Conservation (phyloP, 2,888 invertebrate species). For the Callyntrura guangdongensis region DNA sequence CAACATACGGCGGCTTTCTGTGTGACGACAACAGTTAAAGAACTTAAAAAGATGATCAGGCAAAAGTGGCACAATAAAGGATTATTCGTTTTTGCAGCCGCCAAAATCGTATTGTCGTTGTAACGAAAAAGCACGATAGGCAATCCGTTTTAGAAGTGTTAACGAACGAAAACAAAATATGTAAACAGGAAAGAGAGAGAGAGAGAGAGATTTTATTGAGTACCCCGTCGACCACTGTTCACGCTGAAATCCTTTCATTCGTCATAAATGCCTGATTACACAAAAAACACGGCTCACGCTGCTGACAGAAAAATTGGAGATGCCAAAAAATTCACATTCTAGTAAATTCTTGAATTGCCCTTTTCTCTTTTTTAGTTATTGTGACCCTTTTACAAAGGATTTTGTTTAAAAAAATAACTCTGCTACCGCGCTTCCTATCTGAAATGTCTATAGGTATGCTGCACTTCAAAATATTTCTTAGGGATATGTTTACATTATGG, state of each 20-base stretch:
- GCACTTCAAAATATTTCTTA: neutral
- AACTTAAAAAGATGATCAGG: conserved; percentile 37
- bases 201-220: conserved; percentile 59
- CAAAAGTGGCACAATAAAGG: conserved; percentile 38
- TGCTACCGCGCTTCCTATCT: conserved; percentile 38
- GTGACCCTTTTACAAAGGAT: conserved; percentile 39
- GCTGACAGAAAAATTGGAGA: conserved; percentile 26
- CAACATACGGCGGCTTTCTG: conserved; percentile 62
- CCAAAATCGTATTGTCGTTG: neutral
- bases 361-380: conserved; percentile 17
- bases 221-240: conserved; percentile 52
- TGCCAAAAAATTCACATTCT: conserved; percentile 58
- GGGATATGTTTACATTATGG: neutral
- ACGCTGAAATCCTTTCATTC: conserved; percentile 62
- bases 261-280: conserved; percentile 68
- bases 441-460: neutral
- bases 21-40: conserved; percentile 31
- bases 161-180: conserved; percentile 71
- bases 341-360: conserved; percentile 33
- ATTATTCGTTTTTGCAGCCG: conserved; percentile 18
- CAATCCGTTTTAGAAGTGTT: conserved; percentile 66
- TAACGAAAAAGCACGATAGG: conserved; percentile 5
- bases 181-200: conserved; percentile 61
- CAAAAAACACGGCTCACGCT: conserved; percentile 37
- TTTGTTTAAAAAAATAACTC: neutral